phyloP scores from a whole-genome alignment of 2,797 vertebrate species.

The Echiichthys vipera region DNA sequence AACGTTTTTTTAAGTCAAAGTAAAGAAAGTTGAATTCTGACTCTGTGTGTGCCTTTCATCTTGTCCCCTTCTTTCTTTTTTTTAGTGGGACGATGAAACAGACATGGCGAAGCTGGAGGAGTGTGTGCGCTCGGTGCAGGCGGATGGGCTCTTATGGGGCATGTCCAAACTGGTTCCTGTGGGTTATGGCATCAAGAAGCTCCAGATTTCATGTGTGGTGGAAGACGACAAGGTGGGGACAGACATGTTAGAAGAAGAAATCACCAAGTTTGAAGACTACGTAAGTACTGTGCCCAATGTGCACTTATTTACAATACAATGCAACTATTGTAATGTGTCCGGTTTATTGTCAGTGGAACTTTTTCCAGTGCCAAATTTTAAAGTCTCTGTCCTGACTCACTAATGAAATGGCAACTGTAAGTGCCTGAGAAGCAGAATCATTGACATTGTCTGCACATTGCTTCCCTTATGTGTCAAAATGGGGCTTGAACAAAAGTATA shows the following conservation, averaged over 20 bases:
- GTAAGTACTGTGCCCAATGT: conserved; percentile 84
- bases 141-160: conserved; percentile 94
- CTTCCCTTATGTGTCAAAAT: conserved; percentile 1
- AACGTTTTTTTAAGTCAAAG: background rate
- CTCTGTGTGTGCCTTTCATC: background rate
- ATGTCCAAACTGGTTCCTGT: conserved; percentile 95
- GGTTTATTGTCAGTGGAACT: too few species aligned
- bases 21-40: too few species aligned
- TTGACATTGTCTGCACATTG: background rate
- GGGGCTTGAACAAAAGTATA: background rate
- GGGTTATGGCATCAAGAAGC: conserved; percentile 95
- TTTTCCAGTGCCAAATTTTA: too few species aligned
- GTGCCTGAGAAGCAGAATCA: background rate
- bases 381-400: background rate
- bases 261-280: conserved; percentile 95
- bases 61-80: background rate
- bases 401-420: background rate
- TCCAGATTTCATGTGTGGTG: conserved; percentile 96
- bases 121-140: conserved; percentile 90
- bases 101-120: conserved; percentile 96
- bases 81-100: conserved; percentile 96
- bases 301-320: too few species aligned
- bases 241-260: conserved; percentile 95
- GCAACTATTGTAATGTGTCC: too few species aligned
- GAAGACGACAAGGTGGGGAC: conserved; percentile 97